Evolutionary conservation across 1,140 invertebrate genomes (phyloP).

Genomic region (Drosophila kohkoa): DNA sequence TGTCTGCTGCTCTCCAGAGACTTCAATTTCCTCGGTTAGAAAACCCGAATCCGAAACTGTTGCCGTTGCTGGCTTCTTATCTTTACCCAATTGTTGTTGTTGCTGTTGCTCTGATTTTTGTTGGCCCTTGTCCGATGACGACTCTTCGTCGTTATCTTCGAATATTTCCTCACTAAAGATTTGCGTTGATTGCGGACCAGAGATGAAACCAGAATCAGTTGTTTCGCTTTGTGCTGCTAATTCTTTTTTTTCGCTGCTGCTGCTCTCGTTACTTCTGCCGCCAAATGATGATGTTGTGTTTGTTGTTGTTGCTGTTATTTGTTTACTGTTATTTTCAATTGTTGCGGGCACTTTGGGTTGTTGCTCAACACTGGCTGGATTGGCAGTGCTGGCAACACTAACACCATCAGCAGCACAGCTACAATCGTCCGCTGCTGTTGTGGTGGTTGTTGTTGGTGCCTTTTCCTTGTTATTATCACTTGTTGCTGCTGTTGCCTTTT

Average conservation of each 20-base stretch:
- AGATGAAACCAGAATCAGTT: slow-evolving; percentile 85
- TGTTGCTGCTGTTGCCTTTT: slow-evolving; percentile 77
- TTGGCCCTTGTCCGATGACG: slow-evolving; percentile 20
- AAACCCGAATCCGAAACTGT: slow-evolving; percentile 71
- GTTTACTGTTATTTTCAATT: slow-evolving; percentile 67
- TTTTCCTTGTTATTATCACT: slow-evolving; percentile 74
- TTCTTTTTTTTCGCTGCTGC: slow-evolving; percentile 57
- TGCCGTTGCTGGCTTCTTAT: slow-evolving; percentile 12
- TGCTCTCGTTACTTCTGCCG: neutral
- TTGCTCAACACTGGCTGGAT: slow-evolving; percentile 67
- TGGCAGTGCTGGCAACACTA: slow-evolving; percentile 45
- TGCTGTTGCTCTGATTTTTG: slow-evolving; percentile 16
- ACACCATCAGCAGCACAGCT: slow-evolving; percentile 40
- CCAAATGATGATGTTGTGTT: slow-evolving; percentile 31
- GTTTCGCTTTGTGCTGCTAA: slow-evolving; percentile 82
- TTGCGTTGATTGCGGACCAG: slow-evolving; percentile 75
- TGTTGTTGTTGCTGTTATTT: slow-evolving; percentile 49
- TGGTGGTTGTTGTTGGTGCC: slow-evolving; percentile 19
- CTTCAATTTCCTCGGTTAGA: slow-evolving; percentile 55
- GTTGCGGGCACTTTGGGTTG: slow-evolving; percentile 40
- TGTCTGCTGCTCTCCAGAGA: neutral
- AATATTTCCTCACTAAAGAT: slow-evolving; percentile 68
- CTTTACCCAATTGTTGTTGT: slow-evolving; percentile 21
- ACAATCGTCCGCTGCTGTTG: slow-evolving; percentile 41
- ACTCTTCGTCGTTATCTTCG: slow-evolving; percentile 38